phyloP scores from a whole-genome alignment of 1,140 invertebrate species.

The Macrotrachela quadricornifera region DNA sequence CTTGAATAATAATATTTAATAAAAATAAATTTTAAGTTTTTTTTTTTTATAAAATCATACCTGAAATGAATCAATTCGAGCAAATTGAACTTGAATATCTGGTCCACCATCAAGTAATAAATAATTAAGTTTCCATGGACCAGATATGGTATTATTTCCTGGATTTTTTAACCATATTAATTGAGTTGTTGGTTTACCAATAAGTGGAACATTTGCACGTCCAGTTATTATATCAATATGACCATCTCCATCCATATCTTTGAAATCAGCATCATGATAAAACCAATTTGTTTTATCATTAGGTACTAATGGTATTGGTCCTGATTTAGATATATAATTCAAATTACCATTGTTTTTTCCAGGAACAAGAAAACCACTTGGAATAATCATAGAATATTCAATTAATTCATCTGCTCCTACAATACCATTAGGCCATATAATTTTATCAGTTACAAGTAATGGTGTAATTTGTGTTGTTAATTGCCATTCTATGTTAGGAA shows the following conservation, averaged over 20 bases:
- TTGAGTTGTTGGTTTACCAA: neutral
- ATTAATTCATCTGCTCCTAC: constrained; percentile 14
- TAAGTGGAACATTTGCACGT: constrained; percentile 16
- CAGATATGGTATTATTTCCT: too few species aligned
- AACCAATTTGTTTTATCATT: constrained; percentile 21
- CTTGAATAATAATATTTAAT: too few species aligned
- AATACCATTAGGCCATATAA: neutral
- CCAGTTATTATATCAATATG: constrained; percentile 27
- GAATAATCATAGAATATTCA: constrained; percentile 11
- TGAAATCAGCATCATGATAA: constrained; percentile 30
- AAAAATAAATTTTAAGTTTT: too few species aligned
- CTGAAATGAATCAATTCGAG: too few species aligned
- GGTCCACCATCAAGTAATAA: too few species aligned
- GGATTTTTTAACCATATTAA: too few species aligned
- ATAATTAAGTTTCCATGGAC: too few species aligned
- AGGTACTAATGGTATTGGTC: constrained; percentile 12
- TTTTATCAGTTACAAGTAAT: too few species aligned
- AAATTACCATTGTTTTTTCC: constrained; percentile 26
- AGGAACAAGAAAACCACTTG: constrained; percentile 29
- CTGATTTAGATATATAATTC: constrained; percentile 17
- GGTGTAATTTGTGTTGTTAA: too few species aligned
- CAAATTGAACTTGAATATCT: too few species aligned
- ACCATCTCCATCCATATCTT: constrained; percentile 31
- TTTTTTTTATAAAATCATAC: too few species aligned
- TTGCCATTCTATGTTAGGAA: too few species aligned